These are phyloP conservation scores for Fregetta grallaria DNA, from an alignment of 2,113 vertebrate species.

Conservation along the genomic window DNA sequence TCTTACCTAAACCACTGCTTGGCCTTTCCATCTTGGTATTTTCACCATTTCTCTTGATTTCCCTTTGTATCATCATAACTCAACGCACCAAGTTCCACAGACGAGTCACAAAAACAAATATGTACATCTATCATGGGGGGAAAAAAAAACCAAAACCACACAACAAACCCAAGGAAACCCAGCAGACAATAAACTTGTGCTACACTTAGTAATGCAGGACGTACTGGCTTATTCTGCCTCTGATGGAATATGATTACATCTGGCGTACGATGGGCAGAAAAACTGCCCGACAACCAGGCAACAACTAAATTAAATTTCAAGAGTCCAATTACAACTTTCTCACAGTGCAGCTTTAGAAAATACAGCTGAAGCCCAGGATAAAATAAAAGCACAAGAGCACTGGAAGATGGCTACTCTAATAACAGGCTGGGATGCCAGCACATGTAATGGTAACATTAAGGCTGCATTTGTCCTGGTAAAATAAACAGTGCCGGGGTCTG, in stretches of 20 bases:
- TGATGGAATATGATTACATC: constrained; percentile 11
- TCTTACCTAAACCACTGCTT: not conserved
- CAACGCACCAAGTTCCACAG: not conserved
- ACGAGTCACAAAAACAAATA: not conserved
- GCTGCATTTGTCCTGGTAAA: not conserved
- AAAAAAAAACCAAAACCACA: not conserved
- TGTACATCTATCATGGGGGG: not conserved
- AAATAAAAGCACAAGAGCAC: not conserved
- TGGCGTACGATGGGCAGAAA: not conserved
- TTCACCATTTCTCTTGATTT: not conserved
- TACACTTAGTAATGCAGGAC: not conserved
- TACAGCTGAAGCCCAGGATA: not conserved
- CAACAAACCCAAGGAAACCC: not conserved
- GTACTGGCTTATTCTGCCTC: not conserved
- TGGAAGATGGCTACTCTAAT: not conserved
- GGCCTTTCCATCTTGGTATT: not conserved
- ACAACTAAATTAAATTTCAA: constrained; percentile 19
- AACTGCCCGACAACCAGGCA: constrained; percentile 17
- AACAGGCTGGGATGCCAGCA: not conserved
- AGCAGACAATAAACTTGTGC: not conserved
- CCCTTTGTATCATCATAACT: not conserved
- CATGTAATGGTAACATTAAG: accelerated
- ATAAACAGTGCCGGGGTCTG: not conserved
- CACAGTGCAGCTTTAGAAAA: not conserved
- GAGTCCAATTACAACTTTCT: constrained; percentile 26